A percentile compares a stretch with the other conserved stretches of the same genome.
These are phyloP conservation scores for Thysanoteuthis rhombus DNA, from an alignment of 2,888 invertebrate genomes.

Conservation along the genomic window DNA sequence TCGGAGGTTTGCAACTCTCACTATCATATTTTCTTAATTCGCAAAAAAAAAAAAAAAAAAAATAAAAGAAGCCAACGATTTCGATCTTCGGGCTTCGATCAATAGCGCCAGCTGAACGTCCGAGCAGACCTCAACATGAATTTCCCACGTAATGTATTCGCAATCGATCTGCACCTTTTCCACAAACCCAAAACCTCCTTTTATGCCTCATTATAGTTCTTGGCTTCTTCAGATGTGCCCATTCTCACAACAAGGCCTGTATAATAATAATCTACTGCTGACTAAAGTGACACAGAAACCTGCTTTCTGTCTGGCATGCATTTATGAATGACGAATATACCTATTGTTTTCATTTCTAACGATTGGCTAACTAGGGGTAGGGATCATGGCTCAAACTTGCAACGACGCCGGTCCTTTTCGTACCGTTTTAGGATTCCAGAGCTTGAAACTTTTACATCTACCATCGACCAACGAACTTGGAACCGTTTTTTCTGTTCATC, in stretches of 20 bases:
- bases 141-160: neutral
- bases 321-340: neutral
- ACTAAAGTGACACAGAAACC: neutral
- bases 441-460: too few species aligned
- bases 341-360: neutral
- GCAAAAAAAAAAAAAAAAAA: neutral
- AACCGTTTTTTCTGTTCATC: too few species aligned
- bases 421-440: too few species aligned
- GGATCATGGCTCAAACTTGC: neutral
- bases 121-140: neutral
- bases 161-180: neutral
- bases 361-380: neutral
- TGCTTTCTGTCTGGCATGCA: neutral
- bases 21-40: neutral
- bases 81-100: neutral
- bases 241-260: neutral
- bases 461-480: too few species aligned
- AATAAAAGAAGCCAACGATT: too few species aligned
- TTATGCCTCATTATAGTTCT: neutral
- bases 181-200: too few species aligned
- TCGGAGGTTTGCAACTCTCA: too few species aligned
- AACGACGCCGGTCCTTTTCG: too few species aligned
- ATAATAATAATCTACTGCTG: neutral
- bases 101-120: neutral
- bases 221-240: neutral